These are phyloP conservation scores for Melanophora roralis DNA, from an alignment of 2,888 invertebrate genomes.

Conservation along the genomic window DNA sequence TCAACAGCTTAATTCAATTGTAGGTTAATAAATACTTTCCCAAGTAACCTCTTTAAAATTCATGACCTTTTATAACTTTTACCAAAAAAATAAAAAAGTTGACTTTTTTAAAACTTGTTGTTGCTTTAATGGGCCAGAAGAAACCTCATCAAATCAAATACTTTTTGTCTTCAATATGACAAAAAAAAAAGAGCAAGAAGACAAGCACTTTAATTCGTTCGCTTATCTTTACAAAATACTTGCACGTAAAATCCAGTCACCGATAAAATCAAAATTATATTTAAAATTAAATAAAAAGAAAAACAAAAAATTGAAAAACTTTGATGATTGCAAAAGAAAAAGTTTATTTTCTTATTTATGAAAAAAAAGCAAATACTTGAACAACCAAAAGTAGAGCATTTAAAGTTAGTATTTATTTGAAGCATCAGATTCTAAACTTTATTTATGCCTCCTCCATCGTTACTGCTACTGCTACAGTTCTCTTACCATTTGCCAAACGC, in stretches of 20 bases:
- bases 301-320: conserved; percentile 35
- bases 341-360: neutral
- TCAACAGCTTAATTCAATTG: neutral
- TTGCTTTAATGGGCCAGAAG: conserved; percentile 33
- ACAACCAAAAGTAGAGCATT: conserved; percentile 15
- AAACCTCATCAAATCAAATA: conserved; percentile 42
- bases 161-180: conserved; percentile 6
- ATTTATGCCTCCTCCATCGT: neutral
- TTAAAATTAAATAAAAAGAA: neutral
- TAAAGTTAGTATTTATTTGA: conserved; percentile 31
- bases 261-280: conserved; percentile 24
- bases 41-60: neutral
- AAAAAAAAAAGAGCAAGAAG: neutral
- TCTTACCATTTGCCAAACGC: conserved; percentile 37
- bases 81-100: neutral
- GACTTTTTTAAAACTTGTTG: neutral
- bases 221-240: conserved; percentile 31
- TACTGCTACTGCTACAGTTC: conserved; percentile 2
- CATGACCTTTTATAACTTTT: neutral
- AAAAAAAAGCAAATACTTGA: neutral
- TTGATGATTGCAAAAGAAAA: neutral
- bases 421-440: neutral
- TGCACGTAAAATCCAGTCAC: conserved; percentile 49
- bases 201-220: conserved; percentile 11
- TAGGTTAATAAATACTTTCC: neutral